Conservation (phyloP, 2,888 invertebrate species). For the Parnassius smintheus region DNA sequence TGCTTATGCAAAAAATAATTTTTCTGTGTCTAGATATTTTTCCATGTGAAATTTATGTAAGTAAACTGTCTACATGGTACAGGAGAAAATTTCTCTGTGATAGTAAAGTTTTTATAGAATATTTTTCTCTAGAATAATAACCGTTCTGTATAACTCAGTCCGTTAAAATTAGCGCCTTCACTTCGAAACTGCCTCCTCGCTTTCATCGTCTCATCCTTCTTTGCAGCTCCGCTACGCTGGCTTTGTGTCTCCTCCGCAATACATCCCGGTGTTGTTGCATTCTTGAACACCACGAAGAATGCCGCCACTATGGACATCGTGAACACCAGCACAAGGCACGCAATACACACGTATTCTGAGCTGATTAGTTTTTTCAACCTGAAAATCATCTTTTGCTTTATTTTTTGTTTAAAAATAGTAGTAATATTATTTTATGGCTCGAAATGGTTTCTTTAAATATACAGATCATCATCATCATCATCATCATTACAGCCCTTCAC, state of each 20-base stretch:
- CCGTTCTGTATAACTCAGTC: neutral
- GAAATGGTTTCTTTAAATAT: no score
- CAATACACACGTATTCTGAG: conserved; percentile 21
- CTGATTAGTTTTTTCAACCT: conserved; percentile 39
- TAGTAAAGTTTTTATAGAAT: no score
- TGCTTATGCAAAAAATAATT: no score
- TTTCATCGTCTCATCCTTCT: conserved; percentile 11
- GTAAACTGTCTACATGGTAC: no score
- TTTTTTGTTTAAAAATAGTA: no score
- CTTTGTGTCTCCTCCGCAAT: neutral
- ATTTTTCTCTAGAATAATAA: neutral
- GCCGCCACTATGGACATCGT: conserved; percentile 15
- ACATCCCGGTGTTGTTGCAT: neutral
- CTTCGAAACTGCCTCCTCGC: conserved; percentile 22
- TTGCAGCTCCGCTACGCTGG: neutral
- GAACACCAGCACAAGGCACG: conserved; percentile 19
- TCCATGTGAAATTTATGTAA: no score
- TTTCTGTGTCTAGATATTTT: no score
- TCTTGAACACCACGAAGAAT: conserved; percentile 19
- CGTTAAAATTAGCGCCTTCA: conserved; percentile 11
- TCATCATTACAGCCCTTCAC: no score
- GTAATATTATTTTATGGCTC: no score
- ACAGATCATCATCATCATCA: no score
- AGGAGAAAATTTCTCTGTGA: no score
- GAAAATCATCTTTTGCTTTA: conserved; percentile 16